phyloP scores from a whole-genome alignment of 2,888 invertebrate genomes.

The Agrilus biguttatus region DNA sequence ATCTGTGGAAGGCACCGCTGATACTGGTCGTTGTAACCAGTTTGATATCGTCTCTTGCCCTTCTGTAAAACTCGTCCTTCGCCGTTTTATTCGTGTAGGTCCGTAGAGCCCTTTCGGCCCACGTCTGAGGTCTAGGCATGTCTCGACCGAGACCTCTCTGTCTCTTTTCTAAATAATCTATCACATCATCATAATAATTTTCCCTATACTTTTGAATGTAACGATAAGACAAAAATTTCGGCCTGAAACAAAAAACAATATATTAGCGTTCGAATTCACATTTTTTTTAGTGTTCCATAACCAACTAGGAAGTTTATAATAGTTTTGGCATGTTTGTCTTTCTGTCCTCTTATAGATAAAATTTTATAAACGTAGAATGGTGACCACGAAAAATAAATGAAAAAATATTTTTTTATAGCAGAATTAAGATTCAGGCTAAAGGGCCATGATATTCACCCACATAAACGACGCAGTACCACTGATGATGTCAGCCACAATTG shows the following conservation, averaged over 20 bases:
- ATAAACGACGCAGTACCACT: too few species aligned
- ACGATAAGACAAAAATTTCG: slow-evolving; percentile 65
- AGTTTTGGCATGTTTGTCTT: too few species aligned
- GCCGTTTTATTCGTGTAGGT: slow-evolving; percentile 41
- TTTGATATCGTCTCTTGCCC: slow-evolving; percentile 20
- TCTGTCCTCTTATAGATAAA: too few species aligned
- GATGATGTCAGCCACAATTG: too few species aligned
- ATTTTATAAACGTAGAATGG: too few species aligned
- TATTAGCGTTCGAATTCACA: too few species aligned
- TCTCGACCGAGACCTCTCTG: slow-evolving; percentile 52
- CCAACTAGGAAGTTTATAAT: too few species aligned
- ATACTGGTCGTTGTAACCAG: slow-evolving; percentile 48
- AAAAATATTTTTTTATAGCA: too few species aligned
- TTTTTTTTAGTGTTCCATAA: too few species aligned
- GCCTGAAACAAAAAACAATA: slow-evolving; percentile 36
- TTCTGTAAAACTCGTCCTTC: slow-evolving; percentile 17
- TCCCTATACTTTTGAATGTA: slow-evolving; percentile 73
- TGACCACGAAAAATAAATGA: too few species aligned
- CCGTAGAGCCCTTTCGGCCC: slow-evolving; percentile 70
- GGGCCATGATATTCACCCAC: too few species aligned
- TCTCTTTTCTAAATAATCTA: slow-evolving; percentile 66
- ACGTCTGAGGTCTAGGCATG: slow-evolving; percentile 65
- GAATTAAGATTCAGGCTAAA: too few species aligned
- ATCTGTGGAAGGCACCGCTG: slow-evolving; percentile 55
- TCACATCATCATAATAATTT: slow-evolving; percentile 77